Evolutionary conservation across 2,797 vertebrate species (phyloP), one percentile per base, ranked within the genome.

Genomic region (Atherinosoma microstoma): DNA sequence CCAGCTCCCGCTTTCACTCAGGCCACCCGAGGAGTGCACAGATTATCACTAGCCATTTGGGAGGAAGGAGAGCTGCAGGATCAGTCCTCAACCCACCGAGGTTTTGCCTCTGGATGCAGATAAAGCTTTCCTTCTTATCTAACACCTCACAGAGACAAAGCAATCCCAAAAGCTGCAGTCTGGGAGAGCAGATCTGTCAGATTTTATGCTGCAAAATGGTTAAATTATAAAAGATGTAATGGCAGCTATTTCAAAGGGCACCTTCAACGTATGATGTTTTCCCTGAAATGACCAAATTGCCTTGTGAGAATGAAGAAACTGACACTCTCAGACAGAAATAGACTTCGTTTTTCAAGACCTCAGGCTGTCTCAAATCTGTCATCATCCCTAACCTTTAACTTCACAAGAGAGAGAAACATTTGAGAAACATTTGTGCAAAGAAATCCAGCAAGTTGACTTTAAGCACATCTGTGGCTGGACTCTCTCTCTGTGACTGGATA

Each of bases 1-100:
- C 65, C 68, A 12, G 62, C 63, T 64, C 42, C 10, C 7, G 70
- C 58, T 73, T 75, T 67, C n/a, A 4, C 56, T 74, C 73, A 9
- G 73, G 68, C 76, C 89, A 85, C 88, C 88, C 7, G 49, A 78
- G 36, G 84, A 78, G 80, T 3, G 62, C 75, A 40, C 80, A 83
- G 89, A 90, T 90, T 84, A 86, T 66, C 76, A 75, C 70, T 58
- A 1, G 73, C 64, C n/a, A 63, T 73, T 61, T 56, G 64, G 71
- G 76, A 69, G 74, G 79, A 75, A 49, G 86, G 74, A 11, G 69
- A 79, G 70, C 79, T 8, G 78, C 73, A 2, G 80, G 84, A 84
- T 78, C 70, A 6, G 7, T 60, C 75, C 47, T 18, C 60, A 6
- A 24, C 71, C 73, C 42, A 3, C 47, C 3, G 62, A 67, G 76